These are phyloP conservation scores for Forbesichthys papilliferus DNA, from an alignment of 2,113 vertebrate species.

Conservation along the genomic window DNA sequence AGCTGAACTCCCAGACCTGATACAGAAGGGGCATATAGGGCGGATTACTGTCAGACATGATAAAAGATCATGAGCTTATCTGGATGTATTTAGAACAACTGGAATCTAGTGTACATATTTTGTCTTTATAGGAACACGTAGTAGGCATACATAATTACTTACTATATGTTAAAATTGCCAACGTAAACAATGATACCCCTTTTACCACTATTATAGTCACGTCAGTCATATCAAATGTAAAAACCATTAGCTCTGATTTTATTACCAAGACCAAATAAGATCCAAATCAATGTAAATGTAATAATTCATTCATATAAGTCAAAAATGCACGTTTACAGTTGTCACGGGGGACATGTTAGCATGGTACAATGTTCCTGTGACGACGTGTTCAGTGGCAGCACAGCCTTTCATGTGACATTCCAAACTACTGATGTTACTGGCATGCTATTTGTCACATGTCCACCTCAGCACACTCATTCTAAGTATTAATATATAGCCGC, in stretches of 20 bases:
- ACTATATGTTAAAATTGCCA: too few species aligned
- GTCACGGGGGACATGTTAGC: conserved; percentile 25
- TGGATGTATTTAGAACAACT: too few species aligned
- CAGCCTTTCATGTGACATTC: conserved; percentile 47
- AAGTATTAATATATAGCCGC: background rate
- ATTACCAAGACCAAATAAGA: too few species aligned
- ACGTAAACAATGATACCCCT: background rate
- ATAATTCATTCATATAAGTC: conserved; percentile 6
- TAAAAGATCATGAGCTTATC: background rate
- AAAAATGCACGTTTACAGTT: conserved; percentile 57
- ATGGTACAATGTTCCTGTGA: conserved; percentile 31
- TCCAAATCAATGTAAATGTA: too few species aligned
- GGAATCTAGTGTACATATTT: background rate
- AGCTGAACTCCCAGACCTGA: conserved; percentile 89
- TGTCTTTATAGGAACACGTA: background rate
- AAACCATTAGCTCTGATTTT: too few species aligned
- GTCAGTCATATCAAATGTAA: too few species aligned
- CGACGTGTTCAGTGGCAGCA: conserved; percentile 27
- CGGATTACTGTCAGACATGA: conserved; percentile 14
- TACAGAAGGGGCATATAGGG: conserved; percentile 24
- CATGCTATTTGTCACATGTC: conserved; percentile 38
- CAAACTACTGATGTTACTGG: conserved; percentile 42
- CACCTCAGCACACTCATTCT: too few species aligned
- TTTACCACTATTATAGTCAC: too few species aligned
- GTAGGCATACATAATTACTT: background rate